Evolutionary conservation across 2,797 vertebrate genomes (phyloP).

Genomic region (Peromyscus nudipes): DNA sequence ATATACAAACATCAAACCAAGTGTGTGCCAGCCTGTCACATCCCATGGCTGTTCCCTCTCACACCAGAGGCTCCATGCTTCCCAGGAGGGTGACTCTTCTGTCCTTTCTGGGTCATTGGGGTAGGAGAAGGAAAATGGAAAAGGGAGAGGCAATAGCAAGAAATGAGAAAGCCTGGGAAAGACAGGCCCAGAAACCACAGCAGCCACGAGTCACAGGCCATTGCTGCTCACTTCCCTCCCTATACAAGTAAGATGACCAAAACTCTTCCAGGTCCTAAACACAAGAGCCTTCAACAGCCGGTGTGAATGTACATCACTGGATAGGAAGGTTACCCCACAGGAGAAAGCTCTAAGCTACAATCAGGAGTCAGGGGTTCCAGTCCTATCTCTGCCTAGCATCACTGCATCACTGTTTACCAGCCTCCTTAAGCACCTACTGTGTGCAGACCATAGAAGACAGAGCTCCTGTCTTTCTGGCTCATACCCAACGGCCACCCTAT

Average conservation of each 20-base stretch:
- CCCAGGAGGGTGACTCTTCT: not conserved
- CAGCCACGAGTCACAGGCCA: not conserved
- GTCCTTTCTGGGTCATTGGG: not conserved
- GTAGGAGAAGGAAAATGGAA: not conserved
- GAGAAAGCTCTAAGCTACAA: not conserved
- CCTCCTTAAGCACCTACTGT: not conserved
- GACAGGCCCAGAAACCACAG: not conserved
- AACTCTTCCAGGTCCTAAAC: not conserved
- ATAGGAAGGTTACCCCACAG: not conserved
- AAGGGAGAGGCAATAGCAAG: too few relatives aligned
- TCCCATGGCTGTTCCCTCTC: fast-evolving
- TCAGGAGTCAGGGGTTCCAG: not conserved
- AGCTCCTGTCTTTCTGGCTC: fast-evolving
- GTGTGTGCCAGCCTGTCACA: fast-evolving
- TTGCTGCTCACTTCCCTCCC: not conserved
- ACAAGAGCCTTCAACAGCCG: not conserved
- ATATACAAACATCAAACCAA: not conserved
- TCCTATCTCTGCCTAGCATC: not conserved
- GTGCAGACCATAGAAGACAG: not conserved
- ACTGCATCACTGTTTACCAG: not conserved
- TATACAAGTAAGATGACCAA: too few relatives aligned
- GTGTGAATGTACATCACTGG: fast-evolving
- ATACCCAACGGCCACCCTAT: too few relatives aligned
- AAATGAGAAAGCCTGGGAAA: not conserved
- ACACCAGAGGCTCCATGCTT: fast-evolving